These are phyloP conservation scores for Anabacerthia variegaticeps DNA, from an alignment of 2,797 vertebrate species.

Conservation along the genomic window DNA sequence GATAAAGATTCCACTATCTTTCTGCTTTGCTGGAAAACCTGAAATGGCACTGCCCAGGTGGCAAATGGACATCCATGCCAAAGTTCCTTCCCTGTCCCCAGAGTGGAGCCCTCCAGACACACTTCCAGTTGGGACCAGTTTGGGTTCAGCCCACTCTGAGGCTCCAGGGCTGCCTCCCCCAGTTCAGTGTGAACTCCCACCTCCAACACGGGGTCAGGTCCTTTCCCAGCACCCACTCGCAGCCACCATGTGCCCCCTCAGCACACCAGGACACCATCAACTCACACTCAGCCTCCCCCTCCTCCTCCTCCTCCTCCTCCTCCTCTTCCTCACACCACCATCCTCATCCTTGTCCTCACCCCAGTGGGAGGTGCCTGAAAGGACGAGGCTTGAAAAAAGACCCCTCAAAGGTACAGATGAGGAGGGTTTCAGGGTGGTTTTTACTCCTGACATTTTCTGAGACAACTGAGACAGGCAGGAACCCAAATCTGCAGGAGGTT, in stretches of 20 bases:
- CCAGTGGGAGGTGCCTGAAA: neutral
- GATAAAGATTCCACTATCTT: neutral
- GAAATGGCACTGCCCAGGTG: neutral
- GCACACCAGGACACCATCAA: neutral
- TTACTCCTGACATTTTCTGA: neutral
- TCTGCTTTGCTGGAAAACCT: neutral
- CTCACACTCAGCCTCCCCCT: neutral
- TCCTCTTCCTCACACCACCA: neutral
- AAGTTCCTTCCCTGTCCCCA: neutral
- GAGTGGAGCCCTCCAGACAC: neutral
- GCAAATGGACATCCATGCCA: neutral
- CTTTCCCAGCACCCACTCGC: neutral
- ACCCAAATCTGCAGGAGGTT: neutral
- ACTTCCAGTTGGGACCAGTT: neutral
- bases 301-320: neutral
- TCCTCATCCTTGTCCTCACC: neutral
- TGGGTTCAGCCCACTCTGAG: neutral
- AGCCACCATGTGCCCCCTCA: neutral
- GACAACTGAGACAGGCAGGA: neutral
- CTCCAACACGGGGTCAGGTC: neutral
- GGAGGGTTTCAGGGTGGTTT: neutral
- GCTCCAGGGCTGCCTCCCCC: neutral
- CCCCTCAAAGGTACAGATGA: neutral
- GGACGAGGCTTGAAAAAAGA: neutral
- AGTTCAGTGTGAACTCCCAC: neutral